Evolutionary conservation across 2,888 invertebrate species (phyloP).

Genomic region (Icerya purchasi): DNA sequence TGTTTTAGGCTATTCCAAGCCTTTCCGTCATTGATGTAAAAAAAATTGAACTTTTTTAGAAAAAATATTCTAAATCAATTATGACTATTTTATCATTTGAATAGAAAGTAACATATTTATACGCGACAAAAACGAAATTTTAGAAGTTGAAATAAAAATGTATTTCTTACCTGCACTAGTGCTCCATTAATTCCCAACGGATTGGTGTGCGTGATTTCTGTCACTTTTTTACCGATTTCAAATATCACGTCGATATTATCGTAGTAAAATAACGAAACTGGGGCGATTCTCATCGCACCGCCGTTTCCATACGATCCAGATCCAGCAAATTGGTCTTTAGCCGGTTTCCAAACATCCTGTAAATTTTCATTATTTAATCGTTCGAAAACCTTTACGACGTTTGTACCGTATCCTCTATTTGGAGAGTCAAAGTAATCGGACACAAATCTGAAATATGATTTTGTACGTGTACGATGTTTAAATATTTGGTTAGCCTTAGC

Average conservation of each 20-base stretch:
- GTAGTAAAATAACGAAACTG: constrained; percentile 38
- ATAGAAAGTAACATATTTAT: too few species aligned
- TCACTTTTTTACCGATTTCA: constrained; percentile 29
- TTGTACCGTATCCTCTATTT: constrained; percentile 40
- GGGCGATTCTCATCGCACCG: constrained; percentile 49
- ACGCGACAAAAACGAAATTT: too few species aligned
- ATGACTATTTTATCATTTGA: too few species aligned
- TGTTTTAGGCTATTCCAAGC: too few species aligned
- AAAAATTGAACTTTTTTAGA: too few species aligned
- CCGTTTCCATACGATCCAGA: constrained; percentile 56
- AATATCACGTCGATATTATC: constrained; percentile 30
- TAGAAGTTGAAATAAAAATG: too few species aligned
- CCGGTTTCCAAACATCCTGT: constrained; percentile 36
- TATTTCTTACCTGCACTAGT: constrained; percentile 27
- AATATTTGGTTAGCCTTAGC: too few species aligned
- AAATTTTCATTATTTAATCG: constrained; percentile 27
- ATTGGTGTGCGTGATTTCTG: constrained; percentile 41
- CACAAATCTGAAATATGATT: constrained; percentile 39
- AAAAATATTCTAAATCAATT: too few species aligned
- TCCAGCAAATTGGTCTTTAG: constrained; percentile 41
- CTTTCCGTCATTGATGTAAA: too few species aligned
- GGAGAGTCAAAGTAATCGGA: constrained; percentile 38
- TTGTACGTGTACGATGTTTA: too few species aligned
- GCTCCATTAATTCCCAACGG: constrained; percentile 34
- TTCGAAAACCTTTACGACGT: constrained; percentile 34